These are phyloP conservation scores for Chymomyza caudatula DNA, from an alignment of 2,888 invertebrate species.

Conservation along the genomic window DNA sequence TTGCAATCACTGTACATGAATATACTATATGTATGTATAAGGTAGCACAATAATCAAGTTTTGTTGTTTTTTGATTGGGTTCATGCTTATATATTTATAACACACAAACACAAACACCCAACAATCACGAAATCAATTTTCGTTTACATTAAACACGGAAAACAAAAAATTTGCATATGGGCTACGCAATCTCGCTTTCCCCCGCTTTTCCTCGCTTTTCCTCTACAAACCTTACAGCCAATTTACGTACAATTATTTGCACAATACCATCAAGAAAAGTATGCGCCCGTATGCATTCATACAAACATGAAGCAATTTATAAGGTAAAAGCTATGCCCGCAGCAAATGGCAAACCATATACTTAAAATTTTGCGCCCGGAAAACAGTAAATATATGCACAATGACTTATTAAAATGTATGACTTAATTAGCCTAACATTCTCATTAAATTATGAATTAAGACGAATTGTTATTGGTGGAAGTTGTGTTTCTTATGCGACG, in stretches of 20 bases:
- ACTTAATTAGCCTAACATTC: slow-evolving; percentile 37
- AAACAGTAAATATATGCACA: slow-evolving; percentile 9
- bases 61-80: slow-evolving; percentile 39
- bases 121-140: slow-evolving; percentile 44
- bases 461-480: neutral
- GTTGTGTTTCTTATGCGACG: slow-evolving; percentile 6
- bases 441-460: neutral
- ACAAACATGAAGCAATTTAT: neutral
- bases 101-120: neutral
- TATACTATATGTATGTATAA: neutral
- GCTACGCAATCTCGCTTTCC: neutral
- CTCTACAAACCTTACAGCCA: slow-evolving; percentile 43
- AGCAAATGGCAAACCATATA: neutral
- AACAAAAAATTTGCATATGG: too few relatives aligned
- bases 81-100: too few relatives aligned
- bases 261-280: slow-evolving; percentile 4
- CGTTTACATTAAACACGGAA: slow-evolving; percentile 29
- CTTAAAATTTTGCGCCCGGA: too few relatives aligned
- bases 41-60: neutral
- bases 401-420: slow-evolving; percentile 40
- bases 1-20: neutral
- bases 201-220: slow-evolving; percentile 34
- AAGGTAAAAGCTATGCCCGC: neutral
- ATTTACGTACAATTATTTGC: slow-evolving; percentile 48
- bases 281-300: neutral